Evolutionary conservation across 2,113 vertebrate species (phyloP).

Genomic region (Rattus norvegicus): DNA sequence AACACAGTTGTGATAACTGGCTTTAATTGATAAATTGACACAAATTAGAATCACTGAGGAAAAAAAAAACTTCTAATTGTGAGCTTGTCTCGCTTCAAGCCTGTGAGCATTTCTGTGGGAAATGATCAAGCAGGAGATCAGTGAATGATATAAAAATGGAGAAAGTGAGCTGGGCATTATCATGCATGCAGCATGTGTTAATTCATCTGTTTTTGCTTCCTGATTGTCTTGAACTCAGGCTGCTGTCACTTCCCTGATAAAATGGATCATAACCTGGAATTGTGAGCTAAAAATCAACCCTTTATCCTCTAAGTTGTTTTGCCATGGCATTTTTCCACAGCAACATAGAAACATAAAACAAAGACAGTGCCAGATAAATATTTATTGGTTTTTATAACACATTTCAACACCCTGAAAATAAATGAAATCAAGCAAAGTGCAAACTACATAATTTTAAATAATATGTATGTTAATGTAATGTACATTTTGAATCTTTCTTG

Average conservation of each 20-base stretch:
- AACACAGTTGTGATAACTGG: background rate
- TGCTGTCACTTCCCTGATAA: background rate
- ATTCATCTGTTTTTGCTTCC: background rate
- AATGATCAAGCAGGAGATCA: background rate
- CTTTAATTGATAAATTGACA: background rate
- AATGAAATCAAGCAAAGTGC: conserved; percentile 9
- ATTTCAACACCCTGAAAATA: background rate
- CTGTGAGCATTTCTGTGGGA: background rate
- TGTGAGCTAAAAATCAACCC: background rate
- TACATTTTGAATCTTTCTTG: background rate
- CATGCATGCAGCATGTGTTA: background rate
- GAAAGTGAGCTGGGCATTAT: background rate
- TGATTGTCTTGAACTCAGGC: background rate
- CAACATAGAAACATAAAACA: background rate
- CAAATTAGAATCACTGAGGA: background rate
- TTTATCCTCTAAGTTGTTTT: background rate
- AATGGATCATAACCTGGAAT: background rate
- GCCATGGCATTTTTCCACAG: background rate
- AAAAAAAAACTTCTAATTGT: background rate
- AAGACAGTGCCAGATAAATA: background rate
- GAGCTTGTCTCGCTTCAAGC: background rate
- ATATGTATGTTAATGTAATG: background rate
- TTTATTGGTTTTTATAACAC: background rate
- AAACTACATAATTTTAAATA: conserved; percentile 9
- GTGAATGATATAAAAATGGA: background rate